Base-by-base conservation (phyloP, 2,888 invertebrate genomes). In the Ichneumoninae sp. region DNA sequence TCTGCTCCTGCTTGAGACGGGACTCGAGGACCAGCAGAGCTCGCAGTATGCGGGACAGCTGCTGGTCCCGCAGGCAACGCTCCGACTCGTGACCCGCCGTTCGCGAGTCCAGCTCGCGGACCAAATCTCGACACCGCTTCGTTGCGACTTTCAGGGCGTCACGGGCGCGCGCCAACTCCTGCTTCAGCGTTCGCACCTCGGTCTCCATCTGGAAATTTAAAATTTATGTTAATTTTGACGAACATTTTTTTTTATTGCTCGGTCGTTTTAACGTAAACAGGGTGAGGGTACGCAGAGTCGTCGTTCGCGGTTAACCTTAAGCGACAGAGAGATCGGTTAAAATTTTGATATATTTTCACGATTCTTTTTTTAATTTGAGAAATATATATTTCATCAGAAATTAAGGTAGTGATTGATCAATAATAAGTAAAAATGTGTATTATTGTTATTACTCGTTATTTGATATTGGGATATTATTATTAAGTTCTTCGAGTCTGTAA, bases 21-120 rank as follows among this genome's bases (percentile, higher is more conserved):
- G 96, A 96, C 92, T 97, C 97, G 71, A 97, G 95, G 57, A 96
- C 95, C 57, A 97, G 95, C 80, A 97, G 94, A 3, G 97, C 96
- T 68, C 96, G 95, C 7, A 97, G 94, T 40, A 97, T 96, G 86
- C 96, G 95, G 4, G 96, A 96, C 36, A 97, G 94, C 90, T 97
- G 97, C 91, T 96, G 96, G 93, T 97, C 96, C 57, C 96, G 94
- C 5, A 96, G 94, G 2, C 95, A 94, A 85, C 95, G 95, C 90
- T 96, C 96, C 82, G 95, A 95, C 36, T 95, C 93, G 85, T 91
- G 92, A 71, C 87, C 88, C 30, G 87, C 89, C 36, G 88, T 90
- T 10, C 91, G 89, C 40, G 91, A 90, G 87, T 93, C 93, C 86
- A 93, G 83, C 85, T 93, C 92, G 47, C 91, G 95, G 36, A 96